These are phyloP conservation scores for Pomacea maculata DNA, from an alignment of 1,140 invertebrate genomes.

Conservation along the genomic window DNA sequence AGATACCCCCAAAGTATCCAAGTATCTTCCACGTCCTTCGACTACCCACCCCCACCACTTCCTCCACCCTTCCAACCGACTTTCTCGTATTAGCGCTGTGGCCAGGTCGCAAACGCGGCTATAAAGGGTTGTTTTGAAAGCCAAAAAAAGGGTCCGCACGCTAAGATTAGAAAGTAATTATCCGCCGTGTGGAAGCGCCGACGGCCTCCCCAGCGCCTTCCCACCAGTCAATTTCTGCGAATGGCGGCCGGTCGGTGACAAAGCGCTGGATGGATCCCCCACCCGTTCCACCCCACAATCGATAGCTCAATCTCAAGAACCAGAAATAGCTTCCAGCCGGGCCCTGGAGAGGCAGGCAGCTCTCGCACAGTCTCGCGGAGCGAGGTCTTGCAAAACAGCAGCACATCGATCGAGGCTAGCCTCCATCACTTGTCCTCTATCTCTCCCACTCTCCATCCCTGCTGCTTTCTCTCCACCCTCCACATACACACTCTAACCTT, in stretches of 20 bases:
- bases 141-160: slow-evolving; percentile 6
- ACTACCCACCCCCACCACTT: neutral
- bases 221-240: neutral
- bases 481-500: no score
- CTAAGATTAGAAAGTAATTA: slow-evolving; percentile 20
- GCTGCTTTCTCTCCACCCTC: no score
- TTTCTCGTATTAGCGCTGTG: neutral
- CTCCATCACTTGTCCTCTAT: no score
- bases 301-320: slow-evolving; percentile 6
- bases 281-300: neutral
- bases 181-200: neutral
- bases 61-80: neutral
- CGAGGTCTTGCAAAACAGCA: slow-evolving; percentile 8
- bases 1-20: neutral
- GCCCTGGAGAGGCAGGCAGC: neutral
- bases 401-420: neutral
- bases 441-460: no score
- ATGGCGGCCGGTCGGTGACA: neutral
- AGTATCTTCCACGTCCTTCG: neutral
- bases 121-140: slow-evolving; percentile 20
- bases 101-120: neutral
- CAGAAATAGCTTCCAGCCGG: slow-evolving; percentile 7
- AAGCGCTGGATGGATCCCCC: neutral
- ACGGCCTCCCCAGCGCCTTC: neutral
- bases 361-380: neutral